phyloP scores from a whole-genome alignment of 1,140 invertebrate species.

The Diabrotica virgifera region DNA sequence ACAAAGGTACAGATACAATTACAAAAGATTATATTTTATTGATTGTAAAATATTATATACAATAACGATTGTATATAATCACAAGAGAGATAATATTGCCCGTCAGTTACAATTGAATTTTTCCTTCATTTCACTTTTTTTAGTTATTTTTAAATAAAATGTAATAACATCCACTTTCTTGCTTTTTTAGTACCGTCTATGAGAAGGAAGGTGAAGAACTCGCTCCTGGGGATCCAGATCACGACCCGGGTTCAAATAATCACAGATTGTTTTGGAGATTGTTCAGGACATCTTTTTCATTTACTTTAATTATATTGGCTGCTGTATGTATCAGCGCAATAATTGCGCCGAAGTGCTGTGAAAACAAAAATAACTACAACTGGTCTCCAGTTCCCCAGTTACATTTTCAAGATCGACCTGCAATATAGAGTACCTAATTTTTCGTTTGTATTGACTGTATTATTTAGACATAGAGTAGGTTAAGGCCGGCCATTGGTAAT shows the following conservation, averaged over 20 bases:
- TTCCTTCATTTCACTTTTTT: too few relatives aligned
- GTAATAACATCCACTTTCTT: conserved; percentile 2
- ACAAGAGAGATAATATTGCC: too few relatives aligned
- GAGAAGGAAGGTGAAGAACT: conserved; percentile 21
- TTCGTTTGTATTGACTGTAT: too few relatives aligned
- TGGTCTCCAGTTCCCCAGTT: conserved; percentile 80
- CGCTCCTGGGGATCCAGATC: conserved; percentile 46
- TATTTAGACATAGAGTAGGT: too few relatives aligned
- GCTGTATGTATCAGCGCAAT: conserved; percentile 78
- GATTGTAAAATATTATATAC: too few relatives aligned
- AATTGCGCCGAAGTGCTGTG: conserved; percentile 80
- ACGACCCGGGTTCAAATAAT: conserved; percentile 51
- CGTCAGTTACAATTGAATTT: too few relatives aligned
- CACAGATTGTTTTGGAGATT: conserved; percentile 62
- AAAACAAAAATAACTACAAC: conserved; percentile 78
- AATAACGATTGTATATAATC: too few relatives aligned
- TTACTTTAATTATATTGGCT: conserved; percentile 78
- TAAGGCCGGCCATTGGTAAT: too few relatives aligned
- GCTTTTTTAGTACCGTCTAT: conserved; percentile 27
- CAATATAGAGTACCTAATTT: conserved; percentile 42
- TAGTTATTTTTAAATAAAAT: neutral
- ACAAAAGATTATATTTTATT: too few relatives aligned
- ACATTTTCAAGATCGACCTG: conserved; percentile 79
- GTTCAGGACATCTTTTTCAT: conserved; percentile 70
- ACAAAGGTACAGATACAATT: too few relatives aligned